Evolutionary conservation across 2,888 invertebrate genomes (phyloP), one percentile per base, ranked within the genome.

Genomic region (Molorchus minor): DNA sequence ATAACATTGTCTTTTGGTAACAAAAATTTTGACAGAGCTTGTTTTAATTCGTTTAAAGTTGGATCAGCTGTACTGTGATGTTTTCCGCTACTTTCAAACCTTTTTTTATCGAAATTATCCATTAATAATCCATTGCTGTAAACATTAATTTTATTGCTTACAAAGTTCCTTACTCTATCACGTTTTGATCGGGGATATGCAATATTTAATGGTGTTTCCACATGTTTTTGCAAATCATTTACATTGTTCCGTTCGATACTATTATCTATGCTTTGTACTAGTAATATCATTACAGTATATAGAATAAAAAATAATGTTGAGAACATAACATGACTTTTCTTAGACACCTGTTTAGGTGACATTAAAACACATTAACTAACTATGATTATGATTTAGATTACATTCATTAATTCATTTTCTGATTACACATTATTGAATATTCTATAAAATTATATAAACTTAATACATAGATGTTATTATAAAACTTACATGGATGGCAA

Each of bases 121-220:
- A 64, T 57, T 61, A 56, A 67, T 41, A 58, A 63, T 45, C 49
- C 63, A 57, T n/a, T 47, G 20, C 60, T 58, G 56, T 49, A 56
- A 62, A 56, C 45, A 58, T 61, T 53, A 53, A 60, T 60, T 62
- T 64, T 66, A 64, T 66, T 68, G 64, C 61, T 68, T 64, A 68
- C 62, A 65, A 65, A 65, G 58, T 56, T 49, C 47, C 63, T 63
- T 64, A 65, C 57, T 62, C 49, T 68, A 61, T 25, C 44, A 40
- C 49, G 56, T 63, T 62, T 62, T 56, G 60, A 60, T 62, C 58
- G 61, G 55, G 40, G 56, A 47, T 58, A 64, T 52, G 62, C 58
- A 55, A 41, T 61, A 59, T 38, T 38, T 55, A 46, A 19, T 49
- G 57, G 51, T 33, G 43, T 51, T 35, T 56, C 47, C 41, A 53